Conservation (phyloP, 2,113 vertebrate species). For the Seriola quinqueradiata region DNA sequence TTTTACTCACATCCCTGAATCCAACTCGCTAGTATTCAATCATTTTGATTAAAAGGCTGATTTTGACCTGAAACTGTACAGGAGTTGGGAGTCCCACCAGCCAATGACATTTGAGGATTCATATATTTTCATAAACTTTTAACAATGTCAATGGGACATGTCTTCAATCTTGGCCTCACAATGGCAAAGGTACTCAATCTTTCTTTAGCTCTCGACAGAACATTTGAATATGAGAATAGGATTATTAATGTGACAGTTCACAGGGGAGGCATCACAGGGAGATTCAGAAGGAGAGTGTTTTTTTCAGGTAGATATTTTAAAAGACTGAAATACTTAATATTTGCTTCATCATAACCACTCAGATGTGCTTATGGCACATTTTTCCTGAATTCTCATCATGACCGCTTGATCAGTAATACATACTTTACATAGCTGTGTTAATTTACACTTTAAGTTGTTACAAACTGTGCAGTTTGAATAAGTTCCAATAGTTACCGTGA, state of each 20-base stretch:
- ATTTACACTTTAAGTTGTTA: background rate
- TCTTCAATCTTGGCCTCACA: slow-evolving; percentile 96
- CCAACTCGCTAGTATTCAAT: slow-evolving; percentile 93
- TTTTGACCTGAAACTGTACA: slow-evolving; percentile 93
- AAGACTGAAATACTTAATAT: slow-evolving; percentile 23
- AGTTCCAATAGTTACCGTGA: background rate
- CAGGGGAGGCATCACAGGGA: slow-evolving; percentile 82
- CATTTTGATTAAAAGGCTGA: slow-evolving; percentile 99
- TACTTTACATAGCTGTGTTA: background rate
- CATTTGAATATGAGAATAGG: slow-evolving; percentile 95
- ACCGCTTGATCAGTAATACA: background rate
- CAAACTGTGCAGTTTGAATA: background rate
- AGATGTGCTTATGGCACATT: slow-evolving; percentile 11
- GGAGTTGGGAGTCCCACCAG: slow-evolving; percentile 90
- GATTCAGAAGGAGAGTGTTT: slow-evolving; percentile 79
- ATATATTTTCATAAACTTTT: slow-evolving; percentile 99
- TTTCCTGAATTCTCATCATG: slow-evolving; percentile 42
- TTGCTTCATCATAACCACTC: background rate
- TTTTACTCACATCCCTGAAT: slow-evolving; percentile 91
- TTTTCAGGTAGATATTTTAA: slow-evolving; percentile 65
- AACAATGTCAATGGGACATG: slow-evolving; percentile 97
- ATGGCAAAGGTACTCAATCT: slow-evolving; percentile 93
- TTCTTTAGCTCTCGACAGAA: slow-evolving; percentile 95
- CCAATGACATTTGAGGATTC: slow-evolving; percentile 95
- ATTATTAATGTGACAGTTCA: slow-evolving; percentile 95